These are phyloP conservation scores for Chondrilla cf. caribensis DNA, from an alignment of 37 sponge, comb jelly and placozoan species.

Conservation along the genomic window DNA sequence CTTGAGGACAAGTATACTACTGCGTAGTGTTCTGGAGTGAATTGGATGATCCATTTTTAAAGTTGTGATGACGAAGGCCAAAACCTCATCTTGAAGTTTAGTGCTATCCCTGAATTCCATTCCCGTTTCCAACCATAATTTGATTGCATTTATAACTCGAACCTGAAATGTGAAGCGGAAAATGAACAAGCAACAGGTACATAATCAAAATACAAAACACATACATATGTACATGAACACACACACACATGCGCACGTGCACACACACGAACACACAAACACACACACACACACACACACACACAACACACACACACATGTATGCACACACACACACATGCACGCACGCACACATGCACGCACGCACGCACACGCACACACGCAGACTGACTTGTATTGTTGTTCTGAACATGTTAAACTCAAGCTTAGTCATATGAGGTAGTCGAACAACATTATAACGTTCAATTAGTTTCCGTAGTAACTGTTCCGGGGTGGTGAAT, in stretches of 20 bases:
- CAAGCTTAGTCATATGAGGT: slow-evolving; percentile 49
- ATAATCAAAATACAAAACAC: neutral
- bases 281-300: too few relatives aligned
- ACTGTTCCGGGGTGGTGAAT: slow-evolving; percentile 84
- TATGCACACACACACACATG: neutral
- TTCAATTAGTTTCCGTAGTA: slow-evolving; percentile 84
- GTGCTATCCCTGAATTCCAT: slow-evolving; percentile 85
- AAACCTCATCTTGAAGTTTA: slow-evolving; percentile 55
- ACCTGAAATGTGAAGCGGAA: slow-evolving; percentile 22
- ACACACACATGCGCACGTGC: neutral
- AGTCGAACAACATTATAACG: slow-evolving; percentile 88
- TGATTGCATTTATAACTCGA: slow-evolving; percentile 89
- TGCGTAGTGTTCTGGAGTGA: slow-evolving; percentile 73
- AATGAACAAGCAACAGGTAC: neutral
- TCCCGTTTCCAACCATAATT: slow-evolving; percentile 86
- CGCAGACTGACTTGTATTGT: slow-evolving; percentile 78
- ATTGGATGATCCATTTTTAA: slow-evolving; percentile 72
- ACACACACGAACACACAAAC: neutral
- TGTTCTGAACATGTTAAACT: slow-evolving; percentile 74
- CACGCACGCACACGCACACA: neutral
- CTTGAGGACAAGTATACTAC: slow-evolving; percentile 66
- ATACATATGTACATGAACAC: neutral
- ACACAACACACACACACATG: neutral
- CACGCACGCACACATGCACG: neutral
- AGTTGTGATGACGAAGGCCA: slow-evolving; percentile 65